Conservation (phyloP, 2,888 invertebrate species). For the Diplolepis rosae region DNA sequence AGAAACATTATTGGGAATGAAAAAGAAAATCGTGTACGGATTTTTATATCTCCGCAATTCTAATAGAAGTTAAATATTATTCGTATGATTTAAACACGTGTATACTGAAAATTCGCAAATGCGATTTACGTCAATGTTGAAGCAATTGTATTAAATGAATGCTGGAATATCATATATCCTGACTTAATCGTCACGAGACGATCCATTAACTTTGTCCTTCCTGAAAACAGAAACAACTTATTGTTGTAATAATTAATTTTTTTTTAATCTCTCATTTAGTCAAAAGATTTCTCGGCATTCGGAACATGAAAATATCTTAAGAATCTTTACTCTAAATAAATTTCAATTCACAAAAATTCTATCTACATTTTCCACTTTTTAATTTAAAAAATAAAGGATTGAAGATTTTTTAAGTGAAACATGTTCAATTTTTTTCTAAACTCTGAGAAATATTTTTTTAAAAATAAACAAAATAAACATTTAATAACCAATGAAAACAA, state of each 20-base stretch:
- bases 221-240: neutral
- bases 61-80: neutral
- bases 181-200: conserved; percentile 22
- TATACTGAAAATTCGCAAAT: conserved; percentile 17
- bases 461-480: too few relatives aligned
- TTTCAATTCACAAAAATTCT: too few relatives aligned
- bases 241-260: neutral
- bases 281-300: neutral
- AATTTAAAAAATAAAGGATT: too few relatives aligned
- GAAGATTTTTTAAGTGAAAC: too few relatives aligned
- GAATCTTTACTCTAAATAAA: too few relatives aligned
- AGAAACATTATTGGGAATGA: conserved; percentile 12
- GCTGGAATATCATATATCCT: conserved; percentile 13
- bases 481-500: too few relatives aligned
- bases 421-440: too few relatives aligned
- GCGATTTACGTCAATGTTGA: conserved; percentile 19
- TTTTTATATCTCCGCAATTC: neutral
- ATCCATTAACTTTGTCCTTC: conserved; percentile 29
- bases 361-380: too few relatives aligned
- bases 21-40: neutral
- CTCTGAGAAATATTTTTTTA: too few relatives aligned
- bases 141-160: conserved; percentile 22
- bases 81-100: neutral
- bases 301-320: too few relatives aligned
- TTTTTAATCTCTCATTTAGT: neutral